Evolutionary conservation across 2,888 invertebrate genomes (phyloP).

Genomic region (Bedellia somnulentella): DNA sequence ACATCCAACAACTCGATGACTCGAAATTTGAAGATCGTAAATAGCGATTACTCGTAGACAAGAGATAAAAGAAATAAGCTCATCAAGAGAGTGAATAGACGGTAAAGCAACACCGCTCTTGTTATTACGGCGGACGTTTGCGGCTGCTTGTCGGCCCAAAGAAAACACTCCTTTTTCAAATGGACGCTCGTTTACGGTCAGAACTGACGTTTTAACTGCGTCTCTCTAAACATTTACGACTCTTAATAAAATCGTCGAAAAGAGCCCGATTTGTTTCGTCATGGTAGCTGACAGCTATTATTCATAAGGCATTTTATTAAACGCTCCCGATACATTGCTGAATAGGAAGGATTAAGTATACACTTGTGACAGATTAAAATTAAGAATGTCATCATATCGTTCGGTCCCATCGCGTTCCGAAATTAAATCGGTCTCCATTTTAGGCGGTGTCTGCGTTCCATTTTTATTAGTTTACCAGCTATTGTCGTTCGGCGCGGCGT

Average conservation of each 20-base stretch:
- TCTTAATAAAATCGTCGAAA: constrained; percentile 45
- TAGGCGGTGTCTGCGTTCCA: constrained; percentile 22
- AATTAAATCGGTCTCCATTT: constrained; percentile 21
- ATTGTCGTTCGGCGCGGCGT: constrained; percentile 17
- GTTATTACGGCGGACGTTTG: constrained; percentile 24
- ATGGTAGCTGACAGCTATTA: too few relatives aligned
- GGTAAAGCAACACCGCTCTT: constrained; percentile 36
- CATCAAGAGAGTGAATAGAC: constrained; percentile 46
- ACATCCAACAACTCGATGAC: constrained; percentile 28
- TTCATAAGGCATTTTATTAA: too few relatives aligned
- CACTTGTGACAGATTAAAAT: constrained; percentile 13
- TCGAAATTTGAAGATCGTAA: constrained; percentile 20
- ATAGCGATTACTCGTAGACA: constrained; percentile 42
- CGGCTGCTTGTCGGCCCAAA: constrained; percentile 34
- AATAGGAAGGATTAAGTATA: neutral
- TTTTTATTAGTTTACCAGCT: constrained; percentile 24
- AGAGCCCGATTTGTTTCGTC: constrained; percentile 29
- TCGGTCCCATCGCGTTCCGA: constrained; percentile 17
- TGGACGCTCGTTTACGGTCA: constrained; percentile 47
- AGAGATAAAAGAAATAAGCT: constrained; percentile 45
- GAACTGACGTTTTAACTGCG: constrained; percentile 50
- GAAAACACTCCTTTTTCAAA: constrained; percentile 53
- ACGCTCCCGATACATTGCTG: too few relatives aligned
- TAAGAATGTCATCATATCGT: constrained; percentile 15
- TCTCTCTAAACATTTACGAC: constrained; percentile 42